These are phyloP conservation scores for Vespertilio murinus DNA, from an alignment of 2,797 vertebrate genomes.

Conservation along the genomic window DNA sequence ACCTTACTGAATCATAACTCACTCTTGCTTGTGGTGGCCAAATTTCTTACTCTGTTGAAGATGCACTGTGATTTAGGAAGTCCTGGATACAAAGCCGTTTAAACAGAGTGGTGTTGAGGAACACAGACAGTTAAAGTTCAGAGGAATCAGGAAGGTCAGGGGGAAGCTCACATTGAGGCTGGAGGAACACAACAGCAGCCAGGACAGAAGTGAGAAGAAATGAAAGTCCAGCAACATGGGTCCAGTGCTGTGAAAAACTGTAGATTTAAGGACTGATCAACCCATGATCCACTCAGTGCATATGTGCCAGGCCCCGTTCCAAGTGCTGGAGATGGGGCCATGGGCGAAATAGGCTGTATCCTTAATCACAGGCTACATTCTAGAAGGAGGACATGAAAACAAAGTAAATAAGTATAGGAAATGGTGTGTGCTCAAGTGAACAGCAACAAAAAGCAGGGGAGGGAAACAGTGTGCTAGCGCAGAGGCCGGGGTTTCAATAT, in stretches of 20 bases:
- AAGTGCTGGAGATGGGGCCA: background rate
- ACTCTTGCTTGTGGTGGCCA: background rate
- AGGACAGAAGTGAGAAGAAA: background rate
- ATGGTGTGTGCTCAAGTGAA: background rate
- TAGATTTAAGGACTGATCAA: background rate
- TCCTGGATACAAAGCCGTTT: background rate
- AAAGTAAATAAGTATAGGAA: background rate
- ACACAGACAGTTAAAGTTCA: background rate
- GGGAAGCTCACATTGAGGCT: background rate
- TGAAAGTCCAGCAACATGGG: background rate
- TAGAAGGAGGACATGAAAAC: background rate
- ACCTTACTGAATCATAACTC: background rate
- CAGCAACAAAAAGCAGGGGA: background rate
- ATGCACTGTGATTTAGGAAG: background rate
- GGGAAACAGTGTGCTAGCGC: background rate
- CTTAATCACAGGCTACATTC: background rate
- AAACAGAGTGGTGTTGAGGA: background rate
- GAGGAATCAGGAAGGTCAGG: background rate
- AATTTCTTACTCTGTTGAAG: conserved; percentile 7
- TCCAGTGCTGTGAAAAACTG: background rate
- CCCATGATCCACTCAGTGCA: background rate
- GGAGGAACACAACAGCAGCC: background rate
- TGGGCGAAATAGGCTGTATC: background rate
- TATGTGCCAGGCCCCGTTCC: background rate
- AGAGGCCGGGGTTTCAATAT: background rate